phyloP scores from a whole-genome alignment of 1,140 invertebrate genomes.

The Chelonus insularis region DNA sequence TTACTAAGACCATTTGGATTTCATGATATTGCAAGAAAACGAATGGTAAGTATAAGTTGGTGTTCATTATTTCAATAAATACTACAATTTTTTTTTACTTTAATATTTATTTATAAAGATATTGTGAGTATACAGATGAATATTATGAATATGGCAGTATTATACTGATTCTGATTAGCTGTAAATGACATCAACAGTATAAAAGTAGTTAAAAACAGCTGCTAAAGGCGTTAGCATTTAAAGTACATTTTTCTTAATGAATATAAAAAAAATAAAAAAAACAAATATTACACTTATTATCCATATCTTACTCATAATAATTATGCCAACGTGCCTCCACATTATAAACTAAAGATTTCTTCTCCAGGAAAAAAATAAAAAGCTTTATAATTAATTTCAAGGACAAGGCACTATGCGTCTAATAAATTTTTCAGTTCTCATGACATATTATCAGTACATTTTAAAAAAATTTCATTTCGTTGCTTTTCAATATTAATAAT shows the following conservation, averaged over 20 bases:
- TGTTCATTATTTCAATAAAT: no score
- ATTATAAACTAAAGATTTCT: conserved; percentile 9
- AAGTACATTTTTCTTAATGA: conserved; percentile 29
- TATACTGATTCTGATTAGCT: conserved; percentile 49
- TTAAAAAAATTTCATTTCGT: conserved; percentile 14
- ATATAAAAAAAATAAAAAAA: conserved; percentile 33
- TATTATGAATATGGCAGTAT: conserved; percentile 53
- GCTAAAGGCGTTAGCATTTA: conserved; percentile 39
- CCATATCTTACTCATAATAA: conserved; percentile 30
- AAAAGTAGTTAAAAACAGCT: conserved; percentile 49
- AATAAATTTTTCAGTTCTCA: conserved; percentile 32
- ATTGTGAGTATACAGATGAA: conserved; percentile 50
- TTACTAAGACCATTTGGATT: not conserved
- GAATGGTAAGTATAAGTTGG: not conserved
- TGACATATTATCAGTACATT: not conserved
- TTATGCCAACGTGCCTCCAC: conserved; percentile 30
- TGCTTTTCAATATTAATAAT: not conserved
- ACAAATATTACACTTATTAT: conserved; percentile 26
- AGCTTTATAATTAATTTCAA: conserved; percentile 34
- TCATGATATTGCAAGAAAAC: not conserved
- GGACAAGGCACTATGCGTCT: conserved; percentile 50
- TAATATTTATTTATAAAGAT: conserved; percentile 54
- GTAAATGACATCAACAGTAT: conserved; percentile 49
- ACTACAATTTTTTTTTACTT: conserved; percentile 26
- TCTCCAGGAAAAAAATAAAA: conserved; percentile 24